Evolutionary conservation across 1,140 invertebrate genomes (phyloP).

Genomic region (Cherax destructor): DNA sequence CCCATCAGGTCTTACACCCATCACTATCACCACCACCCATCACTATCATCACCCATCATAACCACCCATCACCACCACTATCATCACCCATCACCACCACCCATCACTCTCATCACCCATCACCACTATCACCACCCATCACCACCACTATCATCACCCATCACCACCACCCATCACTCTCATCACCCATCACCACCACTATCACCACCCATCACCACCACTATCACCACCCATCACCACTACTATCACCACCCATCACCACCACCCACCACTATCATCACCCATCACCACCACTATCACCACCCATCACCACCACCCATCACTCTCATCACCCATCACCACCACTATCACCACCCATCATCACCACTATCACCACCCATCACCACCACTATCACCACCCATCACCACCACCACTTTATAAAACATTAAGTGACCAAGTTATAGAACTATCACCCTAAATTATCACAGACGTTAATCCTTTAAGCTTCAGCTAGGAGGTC

Average conservation of each 20-base stretch:
- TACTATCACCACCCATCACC: no score
- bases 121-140: background rate
- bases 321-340: background rate
- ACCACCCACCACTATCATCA: no score
- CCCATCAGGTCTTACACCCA: no score
- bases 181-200: background rate
- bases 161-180: background rate
- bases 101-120: background rate
- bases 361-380: background rate
- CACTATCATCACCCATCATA: no score
- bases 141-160: background rate
- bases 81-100: background rate
- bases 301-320: background rate
- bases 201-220: background rate
- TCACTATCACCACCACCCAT: background rate
- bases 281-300: background rate
- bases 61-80: background rate
- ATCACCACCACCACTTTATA: background rate
- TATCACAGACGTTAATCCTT: slow-evolving; percentile 58
- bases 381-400: background rate
- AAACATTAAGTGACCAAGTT: slow-evolving; percentile 36
- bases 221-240: background rate
- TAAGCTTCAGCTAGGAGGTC: slow-evolving; percentile 1
- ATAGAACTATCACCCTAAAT: slow-evolving; percentile 54
- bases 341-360: background rate